phyloP scores from a whole-genome alignment of 2,888 invertebrate genomes.

The Lepeophtheirus nordmannii region DNA sequence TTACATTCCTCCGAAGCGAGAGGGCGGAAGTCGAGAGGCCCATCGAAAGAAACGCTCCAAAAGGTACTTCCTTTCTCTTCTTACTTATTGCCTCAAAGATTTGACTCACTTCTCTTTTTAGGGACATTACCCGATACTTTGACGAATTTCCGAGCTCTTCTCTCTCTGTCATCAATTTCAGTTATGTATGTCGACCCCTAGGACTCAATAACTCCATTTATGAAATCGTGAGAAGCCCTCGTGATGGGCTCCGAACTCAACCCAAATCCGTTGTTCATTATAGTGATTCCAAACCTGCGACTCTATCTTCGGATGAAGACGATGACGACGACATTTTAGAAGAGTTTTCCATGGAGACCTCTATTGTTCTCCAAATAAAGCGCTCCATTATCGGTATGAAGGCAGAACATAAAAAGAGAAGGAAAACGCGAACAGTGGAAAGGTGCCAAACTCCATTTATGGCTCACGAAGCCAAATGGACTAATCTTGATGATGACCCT shows the following conservation, averaged over 20 bases:
- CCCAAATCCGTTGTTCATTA: neutral
- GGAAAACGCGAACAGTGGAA: conserved; percentile 3
- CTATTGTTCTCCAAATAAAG: conserved; percentile 2
- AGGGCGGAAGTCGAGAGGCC: neutral
- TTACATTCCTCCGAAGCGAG: conserved; percentile 5
- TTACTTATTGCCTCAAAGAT: too few species aligned
- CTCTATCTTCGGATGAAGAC: neutral
- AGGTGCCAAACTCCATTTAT: conserved; percentile 12
- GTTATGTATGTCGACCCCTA: conserved; percentile 13
- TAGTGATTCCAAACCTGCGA: neutral
- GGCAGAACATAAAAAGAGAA: conserved; percentile 5
- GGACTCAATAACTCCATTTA: conserved; percentile 21
- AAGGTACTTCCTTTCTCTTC: neutral
- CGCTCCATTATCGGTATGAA: conserved; percentile 2
- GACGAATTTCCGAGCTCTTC: conserved; percentile 9
- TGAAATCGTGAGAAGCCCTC: conserved; percentile 16
- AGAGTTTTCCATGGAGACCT: conserved; percentile 6
- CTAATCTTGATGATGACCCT: conserved; percentile 20
- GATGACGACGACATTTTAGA: conserved; percentile 10
- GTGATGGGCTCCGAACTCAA: neutral
- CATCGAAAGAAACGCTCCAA: conserved; percentile 16
- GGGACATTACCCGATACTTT: conserved; percentile 4
- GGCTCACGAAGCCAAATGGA: conserved; percentile 18
- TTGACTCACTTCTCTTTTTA: too few species aligned
- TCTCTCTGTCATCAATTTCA: conserved; percentile 17